Evolutionary conservation across 2,888 invertebrate genomes (phyloP), one percentile per base, ranked within the genome.

Genomic region (Hecatera dysodea): DNA sequence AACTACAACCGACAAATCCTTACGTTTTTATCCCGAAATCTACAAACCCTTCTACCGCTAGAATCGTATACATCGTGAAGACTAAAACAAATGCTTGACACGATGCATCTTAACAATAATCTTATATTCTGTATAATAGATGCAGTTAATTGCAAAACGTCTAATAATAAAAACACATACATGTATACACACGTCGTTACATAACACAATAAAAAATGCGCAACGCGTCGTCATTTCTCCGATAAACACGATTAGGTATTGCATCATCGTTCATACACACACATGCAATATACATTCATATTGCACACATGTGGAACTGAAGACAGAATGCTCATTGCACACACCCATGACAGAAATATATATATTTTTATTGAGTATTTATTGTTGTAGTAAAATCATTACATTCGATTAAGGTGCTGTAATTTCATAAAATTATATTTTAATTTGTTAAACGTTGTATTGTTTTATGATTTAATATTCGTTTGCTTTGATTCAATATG

Each of bases 181-280:
- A 75, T 69, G 53, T 66, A 78, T 63, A 75, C 75, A 75, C 68
- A 63, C 52, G 17, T 74, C 65, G 74, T 91, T 90, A 87, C 86
- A 88, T 90, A 89, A 91, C 71, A 80, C 60, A 87, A 92, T 87
- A 86, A 91, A 94, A 93, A 94, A 94, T 94, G 90, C 93, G 76
- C 82, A 70, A 71, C 90, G 84, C 93, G 87, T 91, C 89, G 88
- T 88, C 91, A 92, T 92, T 93, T 92, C 93, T 92, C 87, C 92
- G 90, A 94, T 93, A 92, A 90, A 90, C 92, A 87, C 89, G 92
- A 92, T 94, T 93, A 93, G 91, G 84, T 86, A 91, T 95, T 95
- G 90, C 95, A 91, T 94, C 94, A 94, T 83, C 87, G 87, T 85
- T 78, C 84, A 80, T 71, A 81, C 81, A 79, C 78, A 77, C 80